Base-by-base conservation (phyloP, 2,888 invertebrate genomes). In the Tanypteryx hageni region DNA sequence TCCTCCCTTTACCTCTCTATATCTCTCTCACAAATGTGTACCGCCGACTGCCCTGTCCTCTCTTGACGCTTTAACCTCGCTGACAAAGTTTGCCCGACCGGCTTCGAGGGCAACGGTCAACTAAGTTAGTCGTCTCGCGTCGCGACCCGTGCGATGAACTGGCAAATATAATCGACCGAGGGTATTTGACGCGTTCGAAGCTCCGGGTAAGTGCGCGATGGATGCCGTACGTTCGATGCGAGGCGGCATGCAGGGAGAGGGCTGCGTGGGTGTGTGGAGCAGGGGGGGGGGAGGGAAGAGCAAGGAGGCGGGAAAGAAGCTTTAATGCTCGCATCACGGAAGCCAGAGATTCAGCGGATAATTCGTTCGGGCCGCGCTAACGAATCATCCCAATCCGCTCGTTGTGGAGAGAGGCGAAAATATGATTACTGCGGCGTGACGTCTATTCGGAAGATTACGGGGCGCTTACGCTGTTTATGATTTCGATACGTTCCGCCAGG, bases 91-190 rank as follows among this genome's bases (percentile, higher is more conserved):
- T 64, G 61, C 64, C 44, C n/a, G 61, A 16, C 16, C 59, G 27
- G 16, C 64, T 11, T 14, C 8, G 64, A 16, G 64, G 89, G 61
- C 31, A 59, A n/a, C 59, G 89, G 89, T 89, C 89, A 89, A 89
- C 89, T 89, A 61, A 44, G 89, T 89, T 86, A 58, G 57, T 44
- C 83, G 83, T n/a, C 83, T n/a, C 83, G 83, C 57, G 83, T 59
- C 86, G 89, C 89, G 89, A 68, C 89, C 68, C 64, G 68, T 22
- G 61, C 89, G 44, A 64, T 64, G 89, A 89, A 68, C 64, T 64
- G 89, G 89, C 64, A 64, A 89, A 89, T 64, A 44, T 89, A 89
- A 89, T 89, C 64, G 89, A 64, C 44, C 68, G 64, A 44, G 68
- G 89, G 64, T 18, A 59, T 89, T 89, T 64, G 89, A 89, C 89